Evolutionary conservation across 92 coral and sea anemone species (phyloP).

Genomic region (Metridium senile): DNA sequence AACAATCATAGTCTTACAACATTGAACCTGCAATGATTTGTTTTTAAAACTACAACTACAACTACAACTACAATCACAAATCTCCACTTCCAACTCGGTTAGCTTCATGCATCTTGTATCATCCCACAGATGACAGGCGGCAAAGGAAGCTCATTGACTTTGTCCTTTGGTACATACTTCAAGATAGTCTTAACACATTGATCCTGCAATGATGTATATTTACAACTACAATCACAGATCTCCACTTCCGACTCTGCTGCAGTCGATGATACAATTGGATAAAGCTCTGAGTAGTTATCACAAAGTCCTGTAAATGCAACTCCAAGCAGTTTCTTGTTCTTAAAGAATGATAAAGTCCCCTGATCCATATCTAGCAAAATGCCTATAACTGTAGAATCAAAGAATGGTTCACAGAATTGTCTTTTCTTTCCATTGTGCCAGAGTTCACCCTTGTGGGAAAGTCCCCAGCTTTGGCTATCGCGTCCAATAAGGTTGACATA

Average conservation of each 20-base stretch:
- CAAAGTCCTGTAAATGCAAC: constrained; percentile 81
- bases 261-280: constrained; percentile 92
- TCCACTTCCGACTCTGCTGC: constrained; percentile 90
- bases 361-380: constrained; percentile 89
- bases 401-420: constrained; percentile 84
- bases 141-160: constrained; percentile 59
- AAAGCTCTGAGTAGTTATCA: constrained; percentile 59
- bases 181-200: constrained; percentile 82
- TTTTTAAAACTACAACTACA: too few relatives aligned
- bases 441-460: constrained; percentile 88
- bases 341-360: constrained; percentile 81
- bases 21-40: constrained; percentile 80
- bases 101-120: constrained; percentile 25
- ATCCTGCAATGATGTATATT: constrained; percentile 81
- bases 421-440: constrained; percentile 82
- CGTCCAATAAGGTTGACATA: constrained; percentile 84
- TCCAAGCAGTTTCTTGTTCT: constrained; percentile 77
- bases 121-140: constrained; percentile 61
- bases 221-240: constrained; percentile 71
- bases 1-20: constrained; percentile 84
- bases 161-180: constrained; percentile 70
- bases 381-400: constrained; percentile 85
- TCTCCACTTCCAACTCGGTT: constrained; percentile 82
- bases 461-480: constrained; percentile 95
- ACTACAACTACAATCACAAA: constrained; percentile 74